Evolutionary conservation across 2,888 invertebrate genomes (phyloP), one percentile per base, ranked within the genome.

Genomic region (Ophraella communa): DNA sequence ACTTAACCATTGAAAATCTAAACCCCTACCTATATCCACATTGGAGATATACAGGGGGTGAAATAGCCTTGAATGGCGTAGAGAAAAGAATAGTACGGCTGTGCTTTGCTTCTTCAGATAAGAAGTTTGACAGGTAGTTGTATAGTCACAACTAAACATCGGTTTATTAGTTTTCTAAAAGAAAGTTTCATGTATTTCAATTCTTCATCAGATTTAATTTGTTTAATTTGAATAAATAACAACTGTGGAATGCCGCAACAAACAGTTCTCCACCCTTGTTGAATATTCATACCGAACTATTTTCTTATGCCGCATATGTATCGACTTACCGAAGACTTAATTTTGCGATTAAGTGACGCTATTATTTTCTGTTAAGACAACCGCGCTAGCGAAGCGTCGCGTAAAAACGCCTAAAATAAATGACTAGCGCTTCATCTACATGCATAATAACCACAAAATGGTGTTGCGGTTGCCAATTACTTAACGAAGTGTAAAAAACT

Each of bases 251-350:
- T 21, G 10, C 45, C 20, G 11, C n/a, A n/a, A n/a, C n/a, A n/a
- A n/a, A n/a, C n/a, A n/a, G n/a, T n/a, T 21, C 45, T 21, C 24
- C 7, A 1, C 21, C n/a, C n/a, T 20, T 49, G 58, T 51, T 58
- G 58, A 58, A 58, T 58, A 58, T 58, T 58, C 58, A 58, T 51
- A 58, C 39, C 18, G 39, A 58, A 58, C 35, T 58, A 51, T 58
- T 58, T 51, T 58, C 39, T 51, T 51, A 33, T 56, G 44, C 44
- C 14, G 27, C 10, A 5, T 20, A 27, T 56, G 56, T 56, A 58
- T 58, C 20, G 58, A 30, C 49, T 58, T 58, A 58, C 58, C n/a
- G 39, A 21, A 24, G 51, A 33, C 49, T 58, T 58, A 58, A 45
- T 23, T 30, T 0, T 35, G 17, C 58, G 58, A 58, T 58, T 51